A percentile compares a stretch with the other conserved stretches of the same genome.
Conservation (phyloP, 2,797 vertebrate genomes). For the Betta splendens region DNA sequence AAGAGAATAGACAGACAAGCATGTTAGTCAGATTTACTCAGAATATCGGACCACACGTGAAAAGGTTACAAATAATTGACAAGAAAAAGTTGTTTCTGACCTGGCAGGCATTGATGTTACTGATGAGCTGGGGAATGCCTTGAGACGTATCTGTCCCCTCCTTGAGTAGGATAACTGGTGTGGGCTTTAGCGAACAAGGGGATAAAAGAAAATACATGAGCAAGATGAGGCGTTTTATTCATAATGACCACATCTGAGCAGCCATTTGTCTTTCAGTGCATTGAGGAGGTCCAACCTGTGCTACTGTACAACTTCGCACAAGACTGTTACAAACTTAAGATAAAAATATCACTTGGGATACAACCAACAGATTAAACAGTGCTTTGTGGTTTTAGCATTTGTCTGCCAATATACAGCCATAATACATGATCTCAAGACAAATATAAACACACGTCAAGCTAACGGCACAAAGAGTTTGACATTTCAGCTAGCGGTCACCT, state of each 20-base stretch:
- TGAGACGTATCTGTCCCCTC: constrained; percentile 97
- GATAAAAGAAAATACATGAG: background rate
- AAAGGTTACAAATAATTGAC: background rate
- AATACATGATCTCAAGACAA: background rate
- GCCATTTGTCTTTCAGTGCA: too few relatives aligned
- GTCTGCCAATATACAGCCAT: background rate
- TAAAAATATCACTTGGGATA: too few relatives aligned
- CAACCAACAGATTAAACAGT: too few relatives aligned
- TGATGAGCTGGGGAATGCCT: constrained; percentile 94
- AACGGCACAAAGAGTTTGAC: constrained; percentile 9
- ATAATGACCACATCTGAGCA: too few relatives aligned
- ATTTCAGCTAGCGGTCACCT: background rate
- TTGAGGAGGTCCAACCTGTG: too few relatives aligned
- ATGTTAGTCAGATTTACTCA: background rate
- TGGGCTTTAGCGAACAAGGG: constrained; percentile 61
- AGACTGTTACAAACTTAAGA: too few relatives aligned
- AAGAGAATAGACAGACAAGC: background rate
- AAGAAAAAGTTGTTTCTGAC: constrained; percentile 26
- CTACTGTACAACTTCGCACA: too few relatives aligned
- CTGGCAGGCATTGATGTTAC: constrained; percentile 98
- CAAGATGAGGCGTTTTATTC: too few relatives aligned
- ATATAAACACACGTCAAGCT: background rate
- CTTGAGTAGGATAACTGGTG: constrained; percentile 88
- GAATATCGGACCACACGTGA: too few relatives aligned
- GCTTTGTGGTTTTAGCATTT: background rate